Evolutionary conservation across 1,140 invertebrate genomes (phyloP).

Genomic region (Lasioglossum albipes): DNA sequence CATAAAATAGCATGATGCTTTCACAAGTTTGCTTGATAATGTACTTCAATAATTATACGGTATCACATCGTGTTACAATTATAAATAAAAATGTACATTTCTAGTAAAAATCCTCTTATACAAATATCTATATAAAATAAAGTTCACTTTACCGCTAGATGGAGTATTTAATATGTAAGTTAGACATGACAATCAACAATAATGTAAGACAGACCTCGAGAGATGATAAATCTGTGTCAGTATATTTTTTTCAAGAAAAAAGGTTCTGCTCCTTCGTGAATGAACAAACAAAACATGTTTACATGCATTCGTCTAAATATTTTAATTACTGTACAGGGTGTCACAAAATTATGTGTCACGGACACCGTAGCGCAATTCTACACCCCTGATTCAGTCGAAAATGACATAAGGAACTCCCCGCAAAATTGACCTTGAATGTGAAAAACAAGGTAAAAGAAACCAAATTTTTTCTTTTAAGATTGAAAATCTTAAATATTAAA

Average conservation of each 20-base stretch:
- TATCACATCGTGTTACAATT: constrained; percentile 9
- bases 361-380: no score
- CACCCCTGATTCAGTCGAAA: no score
- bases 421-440: no score
- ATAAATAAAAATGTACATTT: constrained; percentile 11
- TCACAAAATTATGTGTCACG: no score
- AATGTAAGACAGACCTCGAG: background rate
- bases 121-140: constrained; percentile 13
- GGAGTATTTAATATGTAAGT: constrained; percentile 9
- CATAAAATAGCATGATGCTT: background rate
- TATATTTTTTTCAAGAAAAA: background rate
- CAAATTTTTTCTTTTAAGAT: no score
- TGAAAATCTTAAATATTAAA: no score
- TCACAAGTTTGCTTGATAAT: background rate
- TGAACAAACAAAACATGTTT: constrained; percentile 9
- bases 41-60: background rate
- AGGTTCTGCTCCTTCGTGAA: background rate
- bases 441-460: no score
- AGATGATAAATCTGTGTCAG: background rate
- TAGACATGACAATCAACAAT: constrained; percentile 7
- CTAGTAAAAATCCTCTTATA: background rate
- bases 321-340: background rate
- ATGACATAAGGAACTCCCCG: no score
- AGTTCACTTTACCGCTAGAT: background rate
- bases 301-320: background rate